These are phyloP conservation scores for Petromus typicus DNA, from an alignment of 2,113 vertebrate species.

Conservation along the genomic window DNA sequence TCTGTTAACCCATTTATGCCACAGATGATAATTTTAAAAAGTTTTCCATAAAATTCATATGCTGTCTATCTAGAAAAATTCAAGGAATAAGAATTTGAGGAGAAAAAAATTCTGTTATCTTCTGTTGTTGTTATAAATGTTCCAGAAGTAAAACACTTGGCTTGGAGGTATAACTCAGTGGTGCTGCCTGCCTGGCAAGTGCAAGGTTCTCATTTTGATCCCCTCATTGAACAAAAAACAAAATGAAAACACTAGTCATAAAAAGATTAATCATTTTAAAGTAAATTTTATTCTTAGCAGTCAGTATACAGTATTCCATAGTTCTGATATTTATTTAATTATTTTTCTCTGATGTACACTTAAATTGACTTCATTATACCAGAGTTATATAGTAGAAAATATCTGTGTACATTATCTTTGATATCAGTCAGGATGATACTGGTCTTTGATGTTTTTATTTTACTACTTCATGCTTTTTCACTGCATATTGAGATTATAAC, in stretches of 20 bases:
- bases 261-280: not conserved
- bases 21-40: not conserved
- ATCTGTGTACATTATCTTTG: not conserved
- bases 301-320: not conserved
- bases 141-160: not conserved
- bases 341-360: constrained; percentile 23
- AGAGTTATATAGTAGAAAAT: constrained; percentile 36
- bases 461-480: not conserved
- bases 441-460: constrained; percentile 31
- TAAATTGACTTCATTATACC: constrained; percentile 22
- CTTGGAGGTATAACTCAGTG: too few species aligned
- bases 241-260: not conserved
- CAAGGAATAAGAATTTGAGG: not conserved
- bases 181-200: too few species aligned
- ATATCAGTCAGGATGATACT: too few species aligned
- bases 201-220: too few species aligned
- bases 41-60: not conserved
- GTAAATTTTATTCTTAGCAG: constrained; percentile 11
- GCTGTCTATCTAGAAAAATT: not conserved
- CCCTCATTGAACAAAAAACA: too few species aligned
- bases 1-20: not conserved
- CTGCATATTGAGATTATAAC: not conserved
- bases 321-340: not conserved
- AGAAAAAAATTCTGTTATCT: not conserved
- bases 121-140: not conserved